Percentiles rank a stretch among this genome's conserved stretches.
These are phyloP conservation scores for Latrodectus geometricus DNA, from an alignment of 1,140 invertebrate species.

Conservation along the genomic window DNA sequence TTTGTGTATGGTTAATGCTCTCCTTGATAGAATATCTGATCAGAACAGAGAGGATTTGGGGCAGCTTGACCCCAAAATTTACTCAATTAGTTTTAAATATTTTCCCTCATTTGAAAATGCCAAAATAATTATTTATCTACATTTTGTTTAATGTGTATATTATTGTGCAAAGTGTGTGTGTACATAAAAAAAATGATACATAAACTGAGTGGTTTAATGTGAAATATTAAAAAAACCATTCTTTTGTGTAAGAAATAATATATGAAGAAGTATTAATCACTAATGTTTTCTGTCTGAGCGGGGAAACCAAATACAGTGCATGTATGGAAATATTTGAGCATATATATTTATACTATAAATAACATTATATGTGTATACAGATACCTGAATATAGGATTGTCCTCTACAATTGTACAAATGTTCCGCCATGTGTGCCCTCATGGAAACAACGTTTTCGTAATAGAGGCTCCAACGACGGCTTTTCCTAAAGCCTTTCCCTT, in stretches of 20 bases:
- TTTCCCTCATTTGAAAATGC: too few species aligned
- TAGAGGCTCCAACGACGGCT: neutral
- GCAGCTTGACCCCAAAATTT: neutral
- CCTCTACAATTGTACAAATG: neutral
- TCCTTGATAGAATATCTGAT: neutral
- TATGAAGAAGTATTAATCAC: neutral
- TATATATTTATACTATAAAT: constrained; percentile 14
- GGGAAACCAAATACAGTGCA: neutral
- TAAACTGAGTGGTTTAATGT: neutral
- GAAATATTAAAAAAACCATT: neutral
- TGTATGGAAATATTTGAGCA: neutral
- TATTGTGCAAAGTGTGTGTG: neutral
- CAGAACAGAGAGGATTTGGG: neutral
- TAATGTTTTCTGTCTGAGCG: neutral
- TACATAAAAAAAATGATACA: neutral
- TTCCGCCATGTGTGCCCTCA: neutral
- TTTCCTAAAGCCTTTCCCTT: constrained; percentile 22
- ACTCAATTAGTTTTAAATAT: neutral
- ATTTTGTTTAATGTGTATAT: too few species aligned
- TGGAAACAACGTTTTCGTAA: neutral
- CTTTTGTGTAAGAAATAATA: constrained; percentile 2
- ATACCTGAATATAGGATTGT: neutral
- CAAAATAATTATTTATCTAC: too few species aligned
- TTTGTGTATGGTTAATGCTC: neutral
- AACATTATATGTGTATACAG: neutral